These are phyloP conservation scores for Cydia splendana DNA, from an alignment of 1,140 invertebrate species.

Conservation along the genomic window DNA sequence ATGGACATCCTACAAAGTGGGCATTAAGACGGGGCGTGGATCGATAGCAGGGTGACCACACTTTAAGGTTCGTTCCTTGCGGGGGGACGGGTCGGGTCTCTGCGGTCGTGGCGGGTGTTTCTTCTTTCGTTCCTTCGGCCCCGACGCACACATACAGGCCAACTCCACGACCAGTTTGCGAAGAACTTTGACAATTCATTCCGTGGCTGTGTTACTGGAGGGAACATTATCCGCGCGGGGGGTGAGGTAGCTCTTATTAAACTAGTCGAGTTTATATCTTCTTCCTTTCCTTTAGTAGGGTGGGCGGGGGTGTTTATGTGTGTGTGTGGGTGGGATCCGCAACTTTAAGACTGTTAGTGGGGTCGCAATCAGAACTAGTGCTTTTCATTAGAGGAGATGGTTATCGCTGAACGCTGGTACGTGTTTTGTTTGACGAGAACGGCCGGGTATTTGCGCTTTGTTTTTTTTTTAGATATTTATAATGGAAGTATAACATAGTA, in stretches of 20 bases:
- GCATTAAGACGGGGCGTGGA: constrained; percentile 68
- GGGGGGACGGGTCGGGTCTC: constrained; percentile 58
- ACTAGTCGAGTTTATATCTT: constrained; percentile 66
- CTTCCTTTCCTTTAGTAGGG: constrained; percentile 65
- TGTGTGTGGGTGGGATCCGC: constrained; percentile 63
- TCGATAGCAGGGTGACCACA: constrained; percentile 62
- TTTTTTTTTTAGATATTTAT: background rate
- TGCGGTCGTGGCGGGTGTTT: constrained; percentile 59
- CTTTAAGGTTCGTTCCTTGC: constrained; percentile 65
- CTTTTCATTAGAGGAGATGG: constrained; percentile 75
- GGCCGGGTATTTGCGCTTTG: constrained; percentile 44
- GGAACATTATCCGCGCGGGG: constrained; percentile 43
- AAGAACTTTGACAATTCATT: constrained; percentile 56
- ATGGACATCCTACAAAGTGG: constrained; percentile 73
- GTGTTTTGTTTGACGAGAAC: constrained; percentile 68
- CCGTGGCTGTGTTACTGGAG: constrained; percentile 39
- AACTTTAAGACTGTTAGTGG: constrained; percentile 76
- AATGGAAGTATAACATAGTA: background rate
- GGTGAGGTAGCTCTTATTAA: constrained; percentile 46
- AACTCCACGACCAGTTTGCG: constrained; percentile 48
- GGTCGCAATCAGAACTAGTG: constrained; percentile 74
- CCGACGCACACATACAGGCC: constrained; percentile 29
- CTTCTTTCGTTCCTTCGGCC: constrained; percentile 72
- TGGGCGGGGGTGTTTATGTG: constrained; percentile 49
- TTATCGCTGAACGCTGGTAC: constrained; percentile 64